A percentile compares a stretch with the other conserved stretches of the same genome.
Conservation (phyloP, 2,888 invertebrate genomes). For the Polylopha cassiicola region DNA sequence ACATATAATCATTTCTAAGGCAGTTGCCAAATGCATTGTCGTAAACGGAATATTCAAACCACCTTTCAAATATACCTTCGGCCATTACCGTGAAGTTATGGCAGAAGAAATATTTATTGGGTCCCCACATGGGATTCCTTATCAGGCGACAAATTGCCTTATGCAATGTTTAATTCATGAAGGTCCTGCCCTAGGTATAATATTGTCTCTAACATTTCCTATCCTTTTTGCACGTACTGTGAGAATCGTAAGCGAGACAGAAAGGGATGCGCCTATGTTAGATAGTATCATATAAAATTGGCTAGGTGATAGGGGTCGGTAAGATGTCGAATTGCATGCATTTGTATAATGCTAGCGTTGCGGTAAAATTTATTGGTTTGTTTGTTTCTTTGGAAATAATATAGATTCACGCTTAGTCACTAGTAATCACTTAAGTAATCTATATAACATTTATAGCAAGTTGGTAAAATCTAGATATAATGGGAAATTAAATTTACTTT, state of each 20-base stretch:
- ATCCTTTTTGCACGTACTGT: not conserved
- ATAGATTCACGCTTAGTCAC: too few species aligned
- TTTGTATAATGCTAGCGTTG: conserved; percentile 23
- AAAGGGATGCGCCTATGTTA: not conserved
- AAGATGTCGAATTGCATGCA: conserved; percentile 50
- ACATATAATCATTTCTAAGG: too few species aligned
- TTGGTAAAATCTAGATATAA: not conserved
- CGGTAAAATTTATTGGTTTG: conserved; percentile 12
- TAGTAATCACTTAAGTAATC: not conserved
- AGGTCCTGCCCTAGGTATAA: conserved; percentile 32
- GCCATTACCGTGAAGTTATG: conserved; percentile 15
- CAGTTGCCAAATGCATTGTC: too few species aligned
- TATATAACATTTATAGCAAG: not conserved
- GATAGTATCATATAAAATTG: conserved; percentile 9
- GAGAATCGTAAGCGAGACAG: not conserved
- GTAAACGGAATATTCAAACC: too few species aligned
- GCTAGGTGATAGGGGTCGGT: conserved; percentile 53
- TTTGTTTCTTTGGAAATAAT: conserved; percentile 7
- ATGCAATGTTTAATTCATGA: conserved; percentile 54
- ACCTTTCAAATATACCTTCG: conserved; percentile 5
- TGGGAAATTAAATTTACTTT: too few species aligned
- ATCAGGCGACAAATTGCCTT: conserved; percentile 54
- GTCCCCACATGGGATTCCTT: conserved; percentile 40
- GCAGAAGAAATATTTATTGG: conserved; percentile 19
- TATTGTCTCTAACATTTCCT: conserved; percentile 5